These are phyloP conservation scores for Cremastinae sp. DNA, from an alignment of 2,888 invertebrate species.

Conservation along the genomic window DNA sequence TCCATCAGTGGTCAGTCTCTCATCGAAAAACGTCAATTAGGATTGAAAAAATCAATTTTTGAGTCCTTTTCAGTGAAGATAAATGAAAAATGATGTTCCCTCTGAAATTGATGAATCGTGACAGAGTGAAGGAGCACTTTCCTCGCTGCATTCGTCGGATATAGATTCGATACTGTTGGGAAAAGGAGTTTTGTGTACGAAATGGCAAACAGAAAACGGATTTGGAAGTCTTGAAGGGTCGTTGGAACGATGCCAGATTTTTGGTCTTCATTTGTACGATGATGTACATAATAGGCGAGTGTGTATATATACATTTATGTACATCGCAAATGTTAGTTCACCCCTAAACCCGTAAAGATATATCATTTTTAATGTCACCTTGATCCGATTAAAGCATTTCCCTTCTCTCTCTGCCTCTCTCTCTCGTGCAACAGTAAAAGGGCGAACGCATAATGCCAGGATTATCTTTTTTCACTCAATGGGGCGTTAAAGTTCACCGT, in stretches of 20 bases:
- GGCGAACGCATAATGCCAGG: conserved; percentile 29
- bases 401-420: not conserved
- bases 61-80: no score
- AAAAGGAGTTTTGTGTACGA: conserved; percentile 1
- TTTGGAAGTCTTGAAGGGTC: conserved; percentile 59
- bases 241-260: conserved; percentile 72
- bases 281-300: conserved; percentile 10
- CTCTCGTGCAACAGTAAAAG: conserved; percentile 6
- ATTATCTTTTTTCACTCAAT: conserved; percentile 19
- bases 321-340: conserved; percentile 34
- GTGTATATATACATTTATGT: conserved; percentile 21
- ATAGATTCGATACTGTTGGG: not conserved
- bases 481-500: conserved; percentile 24
- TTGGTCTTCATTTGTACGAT: conserved; percentile 70
- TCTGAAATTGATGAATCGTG: no score
- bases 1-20: no score
- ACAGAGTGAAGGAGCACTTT: no score
- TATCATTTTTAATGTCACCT: conserved; percentile 38
- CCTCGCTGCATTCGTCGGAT: no score
- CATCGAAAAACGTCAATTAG: no score
- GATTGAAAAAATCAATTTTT: no score
- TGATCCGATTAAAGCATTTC: not conserved
- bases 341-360: conserved; percentile 1
- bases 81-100: no score
- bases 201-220: conserved; percentile 15